These are phyloP conservation scores for Agrypnia vestita DNA, from an alignment of 1,140 invertebrate species.

Conservation along the genomic window DNA sequence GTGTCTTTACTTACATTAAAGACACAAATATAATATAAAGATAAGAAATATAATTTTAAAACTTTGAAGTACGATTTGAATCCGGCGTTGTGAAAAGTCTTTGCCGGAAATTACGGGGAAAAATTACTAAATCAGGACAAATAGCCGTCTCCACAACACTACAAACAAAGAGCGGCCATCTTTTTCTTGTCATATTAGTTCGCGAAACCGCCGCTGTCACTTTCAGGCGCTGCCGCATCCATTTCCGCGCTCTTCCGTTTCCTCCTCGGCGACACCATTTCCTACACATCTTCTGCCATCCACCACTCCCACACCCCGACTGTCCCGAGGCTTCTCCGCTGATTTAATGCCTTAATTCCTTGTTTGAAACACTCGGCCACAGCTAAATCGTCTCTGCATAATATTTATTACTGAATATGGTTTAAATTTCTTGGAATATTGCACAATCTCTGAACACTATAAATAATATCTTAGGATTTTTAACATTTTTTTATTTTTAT, in stretches of 20 bases:
- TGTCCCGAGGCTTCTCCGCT: too few species aligned
- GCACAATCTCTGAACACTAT: too few species aligned
- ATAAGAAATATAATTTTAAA: too few species aligned
- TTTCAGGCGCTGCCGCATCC: conserved; percentile 45
- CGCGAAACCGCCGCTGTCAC: conserved; percentile 33
- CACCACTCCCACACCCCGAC: background rate
- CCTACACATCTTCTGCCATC: conserved; percentile 2
- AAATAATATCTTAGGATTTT: too few species aligned
- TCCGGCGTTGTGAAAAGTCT: background rate
- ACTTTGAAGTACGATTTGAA: background rate
- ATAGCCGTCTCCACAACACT: background rate
- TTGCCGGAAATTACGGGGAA: background rate
- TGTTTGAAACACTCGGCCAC: too few species aligned
- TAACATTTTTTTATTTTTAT: too few species aligned
- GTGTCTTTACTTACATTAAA: too few species aligned
- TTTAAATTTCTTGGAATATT: too few species aligned
- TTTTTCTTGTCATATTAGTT: conserved; percentile 41
- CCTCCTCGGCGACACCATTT: conserved; percentile 10
- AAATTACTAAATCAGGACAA: background rate
- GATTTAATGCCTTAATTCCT: too few species aligned
- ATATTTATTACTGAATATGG: too few species aligned
- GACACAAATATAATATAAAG: too few species aligned
- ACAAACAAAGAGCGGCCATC: conserved; percentile 25
- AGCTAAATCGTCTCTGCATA: too few species aligned
- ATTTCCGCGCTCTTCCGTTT: conserved; percentile 33